Percentiles rank a stretch among this genome's conserved stretches.
Conservation (phyloP, 2,888 invertebrate genomes). For the Scelioninae gen. 1 region DNA sequence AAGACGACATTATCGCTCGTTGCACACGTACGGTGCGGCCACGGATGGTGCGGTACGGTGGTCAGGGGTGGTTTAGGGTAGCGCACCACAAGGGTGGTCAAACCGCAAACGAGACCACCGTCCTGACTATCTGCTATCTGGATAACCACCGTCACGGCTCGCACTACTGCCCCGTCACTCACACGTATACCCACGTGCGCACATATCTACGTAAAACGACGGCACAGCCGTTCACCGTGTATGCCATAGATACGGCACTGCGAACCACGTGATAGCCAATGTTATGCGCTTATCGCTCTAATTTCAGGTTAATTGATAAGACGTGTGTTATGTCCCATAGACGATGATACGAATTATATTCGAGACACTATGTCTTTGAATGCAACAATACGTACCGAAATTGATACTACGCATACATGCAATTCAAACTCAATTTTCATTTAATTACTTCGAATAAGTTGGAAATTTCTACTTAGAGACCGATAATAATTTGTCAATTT, state of each 20-base stretch:
- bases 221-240: conserved; percentile 41
- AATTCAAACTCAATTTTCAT: no score
- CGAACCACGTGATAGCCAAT: conserved; percentile 72
- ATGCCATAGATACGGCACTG: conserved; percentile 70
- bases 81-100: conserved; percentile 84
- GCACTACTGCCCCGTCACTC: conserved; percentile 71
- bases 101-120: conserved; percentile 84
- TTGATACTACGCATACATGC: no score
- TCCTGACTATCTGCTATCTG: conserved; percentile 84
- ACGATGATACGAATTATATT: conserved; percentile 56
- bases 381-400: conserved; percentile 17
- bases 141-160: conserved; percentile 82
- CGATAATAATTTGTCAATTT: no score
- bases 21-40: conserved; percentile 80
- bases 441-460: no score
- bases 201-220: conserved; percentile 54
- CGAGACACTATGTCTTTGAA: conserved; percentile 44
- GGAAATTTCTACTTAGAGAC: no score
- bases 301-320: conserved; percentile 77
- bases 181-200: conserved; percentile 54
- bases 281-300: conserved; percentile 78
- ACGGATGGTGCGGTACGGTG: conserved; percentile 82
- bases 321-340: conserved; percentile 61
- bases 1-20: conserved; percentile 83
- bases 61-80: conserved; percentile 82